These are phyloP conservation scores for Suncus etruscus DNA, from an alignment of 2,113 vertebrate genomes.

Conservation along the genomic window DNA sequence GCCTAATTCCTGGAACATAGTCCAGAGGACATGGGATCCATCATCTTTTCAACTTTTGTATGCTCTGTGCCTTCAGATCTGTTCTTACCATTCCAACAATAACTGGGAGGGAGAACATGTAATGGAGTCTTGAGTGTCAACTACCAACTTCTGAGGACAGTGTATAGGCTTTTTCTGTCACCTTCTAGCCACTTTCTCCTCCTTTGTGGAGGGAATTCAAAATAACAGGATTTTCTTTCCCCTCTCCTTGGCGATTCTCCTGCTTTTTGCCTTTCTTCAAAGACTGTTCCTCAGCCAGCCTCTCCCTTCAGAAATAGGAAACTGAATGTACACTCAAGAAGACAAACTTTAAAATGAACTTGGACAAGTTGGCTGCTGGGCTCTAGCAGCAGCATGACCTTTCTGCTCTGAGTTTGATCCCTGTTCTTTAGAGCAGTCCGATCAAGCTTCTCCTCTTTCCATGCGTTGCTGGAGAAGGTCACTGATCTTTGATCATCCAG, in stretches of 20 bases:
- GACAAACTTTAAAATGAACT: neutral
- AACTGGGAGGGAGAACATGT: neutral
- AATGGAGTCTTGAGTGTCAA: neutral
- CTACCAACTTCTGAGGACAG: neutral
- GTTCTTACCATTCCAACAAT: neutral
- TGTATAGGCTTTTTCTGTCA: neutral
- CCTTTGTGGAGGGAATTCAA: slow-evolving; percentile 32
- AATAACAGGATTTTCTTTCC: rapidly evolving
- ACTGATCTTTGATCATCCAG: neutral
- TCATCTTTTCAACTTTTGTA: neutral
- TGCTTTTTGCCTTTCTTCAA: neutral
- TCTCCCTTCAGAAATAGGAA: neutral
- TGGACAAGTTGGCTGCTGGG: slow-evolving; percentile 58
- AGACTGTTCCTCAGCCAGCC: neutral
- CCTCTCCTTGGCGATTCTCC: neutral
- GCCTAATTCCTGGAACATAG: slow-evolving; percentile 1
- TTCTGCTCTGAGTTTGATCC: neutral
- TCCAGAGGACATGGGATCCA: slow-evolving; percentile 20
- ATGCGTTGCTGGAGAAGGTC: neutral
- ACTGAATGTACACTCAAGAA: neutral
- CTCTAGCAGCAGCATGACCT: neutral
- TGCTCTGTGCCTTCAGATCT: neutral
- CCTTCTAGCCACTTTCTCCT: neutral
- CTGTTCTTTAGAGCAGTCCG: neutral
- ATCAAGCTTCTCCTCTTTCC: neutral